A percentile compares a stretch with the other conserved stretches of the same genome.
These are phyloP conservation scores for Tinea semifulvella DNA, from an alignment of 2,888 invertebrate species.

Conservation along the genomic window DNA sequence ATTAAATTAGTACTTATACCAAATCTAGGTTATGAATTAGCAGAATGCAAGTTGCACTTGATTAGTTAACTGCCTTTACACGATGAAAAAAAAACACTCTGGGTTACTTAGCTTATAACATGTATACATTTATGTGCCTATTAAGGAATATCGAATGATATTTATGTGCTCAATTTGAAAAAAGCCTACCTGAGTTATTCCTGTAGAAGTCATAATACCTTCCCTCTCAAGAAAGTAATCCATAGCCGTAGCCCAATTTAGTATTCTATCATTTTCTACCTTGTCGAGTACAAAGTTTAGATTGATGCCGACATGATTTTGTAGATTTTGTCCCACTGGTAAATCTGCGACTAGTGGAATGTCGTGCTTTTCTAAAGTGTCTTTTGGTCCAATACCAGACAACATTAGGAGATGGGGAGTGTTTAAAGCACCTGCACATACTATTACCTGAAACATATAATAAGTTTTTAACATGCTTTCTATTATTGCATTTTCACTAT, in stretches of 20 bases:
- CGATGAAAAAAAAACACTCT: no score
- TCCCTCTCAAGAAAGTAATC: conserved; percentile 61
- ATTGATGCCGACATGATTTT: conserved; percentile 70
- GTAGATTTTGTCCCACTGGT: conserved; percentile 70
- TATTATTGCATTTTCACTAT: neutral
- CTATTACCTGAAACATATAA: conserved; percentile 46
- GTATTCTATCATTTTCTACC: conserved; percentile 47
- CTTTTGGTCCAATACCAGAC: conserved; percentile 70
- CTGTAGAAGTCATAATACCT: conserved; percentile 71
- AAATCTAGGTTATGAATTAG: no score
- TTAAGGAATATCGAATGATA: no score
- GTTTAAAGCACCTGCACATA: conserved; percentile 71
- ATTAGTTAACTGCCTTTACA: no score
- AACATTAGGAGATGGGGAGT: conserved; percentile 70
- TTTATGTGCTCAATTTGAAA: no score
- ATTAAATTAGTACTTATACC: no score
- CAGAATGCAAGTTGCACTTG: no score
- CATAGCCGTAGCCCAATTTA: conserved; percentile 66
- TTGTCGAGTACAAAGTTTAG: conserved; percentile 54
- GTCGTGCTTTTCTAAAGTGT: conserved; percentile 52
- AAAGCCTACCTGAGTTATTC: conserved; percentile 63
- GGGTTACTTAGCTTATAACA: no score
- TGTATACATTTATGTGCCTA: no score
- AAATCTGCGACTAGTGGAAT: conserved; percentile 67
- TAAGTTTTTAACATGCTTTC: neutral